A percentile compares a stretch with the other conserved stretches of the same genome.
Conservation (phyloP, 1,140 invertebrate genomes). For the Mesaphorura yosii region DNA sequence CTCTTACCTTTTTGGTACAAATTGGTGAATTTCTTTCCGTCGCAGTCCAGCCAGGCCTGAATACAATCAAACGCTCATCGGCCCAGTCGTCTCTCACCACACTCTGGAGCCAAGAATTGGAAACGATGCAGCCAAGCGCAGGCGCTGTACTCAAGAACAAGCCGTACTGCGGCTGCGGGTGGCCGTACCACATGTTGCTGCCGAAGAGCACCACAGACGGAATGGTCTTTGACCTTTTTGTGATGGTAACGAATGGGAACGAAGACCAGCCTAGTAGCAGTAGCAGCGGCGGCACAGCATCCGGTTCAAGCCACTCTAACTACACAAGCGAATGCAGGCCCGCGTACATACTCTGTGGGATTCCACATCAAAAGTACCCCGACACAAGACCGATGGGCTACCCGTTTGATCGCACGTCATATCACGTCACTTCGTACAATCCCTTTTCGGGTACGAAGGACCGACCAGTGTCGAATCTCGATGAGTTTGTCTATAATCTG, state of each 20-base stretch:
- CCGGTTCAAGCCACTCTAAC: background rate
- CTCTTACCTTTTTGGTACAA: background rate
- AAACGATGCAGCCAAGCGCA: background rate
- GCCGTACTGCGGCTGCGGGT: constrained; percentile 61
- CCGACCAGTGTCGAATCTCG: background rate
- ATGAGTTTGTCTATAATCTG: background rate
- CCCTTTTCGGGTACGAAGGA: background rate
- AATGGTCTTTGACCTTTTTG: constrained; percentile 58
- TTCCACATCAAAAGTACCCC: constrained; percentile 39
- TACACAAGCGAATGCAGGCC: background rate
- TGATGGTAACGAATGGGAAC: constrained; percentile 64
- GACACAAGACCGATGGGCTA: constrained; percentile 34
- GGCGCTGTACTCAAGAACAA: background rate
- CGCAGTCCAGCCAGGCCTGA: background rate
- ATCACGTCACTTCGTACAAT: background rate
- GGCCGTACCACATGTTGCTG: constrained; percentile 72
- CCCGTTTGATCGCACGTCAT: constrained; percentile 12
- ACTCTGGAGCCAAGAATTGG: background rate
- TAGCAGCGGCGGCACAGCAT: background rate
- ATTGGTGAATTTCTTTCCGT: background rate
- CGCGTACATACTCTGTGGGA: constrained; percentile 32
- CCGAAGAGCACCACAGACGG: constrained; percentile 59
- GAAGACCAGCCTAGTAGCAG: constrained; percentile 42
- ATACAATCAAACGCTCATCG: background rate
- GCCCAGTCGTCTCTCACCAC: background rate